phyloP scores from a whole-genome alignment of 2,888 invertebrate species.

The Lissonota sp. region DNA sequence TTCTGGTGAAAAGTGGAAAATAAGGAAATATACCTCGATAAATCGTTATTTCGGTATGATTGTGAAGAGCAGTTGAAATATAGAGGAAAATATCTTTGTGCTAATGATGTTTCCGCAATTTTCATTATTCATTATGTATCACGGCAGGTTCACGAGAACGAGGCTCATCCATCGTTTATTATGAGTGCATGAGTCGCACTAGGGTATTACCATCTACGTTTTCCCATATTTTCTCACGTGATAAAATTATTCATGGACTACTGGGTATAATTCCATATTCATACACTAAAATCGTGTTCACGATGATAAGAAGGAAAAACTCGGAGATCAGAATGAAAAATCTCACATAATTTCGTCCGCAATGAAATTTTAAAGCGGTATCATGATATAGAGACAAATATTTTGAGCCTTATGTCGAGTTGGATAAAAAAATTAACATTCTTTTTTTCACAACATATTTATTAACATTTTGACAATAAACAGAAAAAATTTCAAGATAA shows the following conservation, averaged over 20 bases:
- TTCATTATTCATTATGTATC: constrained; percentile 1
- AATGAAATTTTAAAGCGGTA: background rate
- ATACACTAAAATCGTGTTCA: background rate
- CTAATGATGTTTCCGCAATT: background rate
- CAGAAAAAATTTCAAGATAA: no score
- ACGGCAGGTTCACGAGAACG: background rate
- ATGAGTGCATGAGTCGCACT: background rate
- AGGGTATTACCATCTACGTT: constrained; percentile 29
- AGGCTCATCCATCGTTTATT: background rate
- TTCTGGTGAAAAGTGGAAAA: background rate
- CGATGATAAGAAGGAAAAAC: background rate
- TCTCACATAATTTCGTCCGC: background rate
- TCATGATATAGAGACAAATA: no score
- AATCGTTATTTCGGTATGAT: constrained; percentile 6
- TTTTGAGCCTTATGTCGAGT: no score
- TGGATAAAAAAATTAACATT: no score
- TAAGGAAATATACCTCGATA: background rate
- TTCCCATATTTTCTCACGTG: background rate
- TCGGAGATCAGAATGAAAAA: background rate
- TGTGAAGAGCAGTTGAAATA: background rate
- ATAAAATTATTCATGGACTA: background rate
- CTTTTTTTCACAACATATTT: no score
- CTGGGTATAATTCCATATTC: constrained; percentile 25
- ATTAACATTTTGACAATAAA: no score
- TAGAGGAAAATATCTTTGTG: background rate